Evolutionary conservation across 2,113 vertebrate genomes (phyloP), one percentile per base, ranked within the genome.

Genomic region (Sturnira hondurensis): DNA sequence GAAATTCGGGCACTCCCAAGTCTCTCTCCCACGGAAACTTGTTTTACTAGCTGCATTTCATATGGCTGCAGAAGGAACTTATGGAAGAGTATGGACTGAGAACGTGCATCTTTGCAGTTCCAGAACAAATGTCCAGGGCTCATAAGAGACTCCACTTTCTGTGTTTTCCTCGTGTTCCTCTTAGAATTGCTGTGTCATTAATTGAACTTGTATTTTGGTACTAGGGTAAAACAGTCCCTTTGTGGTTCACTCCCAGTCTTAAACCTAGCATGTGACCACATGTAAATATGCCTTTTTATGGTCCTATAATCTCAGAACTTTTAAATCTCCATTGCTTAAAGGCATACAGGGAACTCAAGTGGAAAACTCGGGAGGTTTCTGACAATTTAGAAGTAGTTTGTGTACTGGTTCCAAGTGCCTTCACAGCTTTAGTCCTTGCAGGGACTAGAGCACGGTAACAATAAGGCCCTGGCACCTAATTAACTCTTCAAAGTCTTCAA

Each of bases 361-460:
- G 92, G 97, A 98, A 98, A 98, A 98, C 97, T 91, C 88, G 89
- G 98, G 98, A 98, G 98, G 98, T 98, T 98, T 98, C 98, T 98
- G 98, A 98, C 98, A 98, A 98, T 99, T 99, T 99, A 98, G 98
- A 98, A 97, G 97, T 92, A 93, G 97, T 98, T 99, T 98, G 98
- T 98, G 95, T 98, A 98, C 98, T 99, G 96, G 97, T 98, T 97
- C 98, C 98, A 97, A 98, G 94, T 97, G 95, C 97, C 96, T 96
- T 98, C 91, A 95, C 96, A 93, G 97, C 97, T 97, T 97, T 82
- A 96, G 94, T 98, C 97, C 98, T 96, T 97, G 86, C 26, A 95
- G 92, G 97, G 92, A 96, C 87, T 96, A 97, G 96, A 95, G 91
- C 97, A 97, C 82, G 80, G 88, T 92, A 90, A 96, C 98, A 96